phyloP scores from a whole-genome alignment of 2,797 vertebrate genomes.

The Anabas testudineus region DNA sequence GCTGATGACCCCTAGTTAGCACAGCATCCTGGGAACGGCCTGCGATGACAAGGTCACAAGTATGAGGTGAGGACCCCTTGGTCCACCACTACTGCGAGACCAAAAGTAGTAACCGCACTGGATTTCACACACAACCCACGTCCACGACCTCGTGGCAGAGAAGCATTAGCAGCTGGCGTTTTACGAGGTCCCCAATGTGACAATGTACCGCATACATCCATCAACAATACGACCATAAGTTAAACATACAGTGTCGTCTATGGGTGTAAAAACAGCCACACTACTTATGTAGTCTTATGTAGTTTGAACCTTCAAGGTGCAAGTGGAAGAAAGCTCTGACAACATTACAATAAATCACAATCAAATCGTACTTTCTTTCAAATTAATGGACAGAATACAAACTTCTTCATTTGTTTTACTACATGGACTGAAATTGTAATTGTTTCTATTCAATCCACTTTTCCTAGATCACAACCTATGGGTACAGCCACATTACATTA shows the following conservation, averaged over 20 bases:
- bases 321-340: constrained; percentile 9
- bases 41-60: constrained; percentile 71
- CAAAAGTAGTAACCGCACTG: constrained; percentile 58
- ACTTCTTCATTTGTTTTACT: background rate
- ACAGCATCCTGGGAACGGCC: constrained; percentile 44
- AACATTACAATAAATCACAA: constrained; percentile 2
- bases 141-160: constrained; percentile 59
- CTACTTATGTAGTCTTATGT: constrained; percentile 19
- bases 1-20: constrained; percentile 71
- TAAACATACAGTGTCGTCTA: constrained; percentile 24
- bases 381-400: no score
- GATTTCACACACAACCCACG: constrained; percentile 66
- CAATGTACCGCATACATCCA: constrained; percentile 55
- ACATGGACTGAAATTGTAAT: no score
- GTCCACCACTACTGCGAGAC: constrained; percentile 28
- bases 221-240: constrained; percentile 40
- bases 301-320: constrained; percentile 20
- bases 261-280: constrained; percentile 37
- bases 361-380: no score
- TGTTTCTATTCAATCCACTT: no score
- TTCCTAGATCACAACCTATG: no score
- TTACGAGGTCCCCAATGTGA: constrained; percentile 73
- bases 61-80: constrained; percentile 44
- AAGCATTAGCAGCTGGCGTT: constrained; percentile 76
- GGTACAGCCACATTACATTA: no score